Conservation (phyloP, 2,888 invertebrate species). For the Agrilus mali region DNA sequence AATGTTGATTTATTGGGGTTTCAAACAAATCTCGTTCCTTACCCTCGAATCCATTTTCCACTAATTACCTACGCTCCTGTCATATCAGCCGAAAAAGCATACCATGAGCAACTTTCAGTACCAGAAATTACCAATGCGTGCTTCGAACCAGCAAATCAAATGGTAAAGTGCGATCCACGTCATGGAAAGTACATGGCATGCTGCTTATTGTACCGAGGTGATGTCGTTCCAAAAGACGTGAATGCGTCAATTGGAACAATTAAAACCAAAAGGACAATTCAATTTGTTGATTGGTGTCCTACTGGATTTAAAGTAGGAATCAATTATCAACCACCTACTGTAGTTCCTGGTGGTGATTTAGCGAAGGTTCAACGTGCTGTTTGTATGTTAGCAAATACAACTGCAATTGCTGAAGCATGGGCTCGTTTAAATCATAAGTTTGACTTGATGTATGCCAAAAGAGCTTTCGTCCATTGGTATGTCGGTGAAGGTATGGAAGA, state of each 20-base stretch:
- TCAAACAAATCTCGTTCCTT: slow-evolving; percentile 45
- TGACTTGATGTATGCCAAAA: slow-evolving; percentile 55
- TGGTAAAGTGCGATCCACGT: too few species aligned
- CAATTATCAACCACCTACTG: slow-evolving; percentile 38
- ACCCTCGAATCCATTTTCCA: slow-evolving; percentile 50
- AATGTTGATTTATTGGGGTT: slow-evolving; percentile 49
- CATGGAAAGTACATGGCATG: too few species aligned
- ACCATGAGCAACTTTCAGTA: too few species aligned
- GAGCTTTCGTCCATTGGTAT: slow-evolving; percentile 65
- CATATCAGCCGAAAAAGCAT: slow-evolving; percentile 44
- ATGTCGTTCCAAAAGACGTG: too few species aligned
- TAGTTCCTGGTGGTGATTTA: slow-evolving; percentile 38
- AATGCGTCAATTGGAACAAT: too few species aligned
- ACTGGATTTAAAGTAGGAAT: slow-evolving; percentile 34
- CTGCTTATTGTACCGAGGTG: too few species aligned
- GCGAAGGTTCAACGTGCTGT: slow-evolving; percentile 51
- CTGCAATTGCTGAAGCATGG: slow-evolving; percentile 56
- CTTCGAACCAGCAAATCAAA: too few species aligned
- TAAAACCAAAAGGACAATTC: too few species aligned
- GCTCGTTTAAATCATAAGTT: slow-evolving; percentile 54
- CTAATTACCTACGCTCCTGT: slow-evolving; percentile 43
- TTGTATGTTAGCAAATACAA: slow-evolving; percentile 56
- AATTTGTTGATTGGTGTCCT: slow-evolving; percentile 31
- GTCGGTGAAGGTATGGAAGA: slow-evolving; percentile 70
- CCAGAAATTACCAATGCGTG: too few species aligned